Evolutionary conservation across 2,888 invertebrate genomes (phyloP).

Genomic region (Caenorhabditis drosophilae): DNA sequence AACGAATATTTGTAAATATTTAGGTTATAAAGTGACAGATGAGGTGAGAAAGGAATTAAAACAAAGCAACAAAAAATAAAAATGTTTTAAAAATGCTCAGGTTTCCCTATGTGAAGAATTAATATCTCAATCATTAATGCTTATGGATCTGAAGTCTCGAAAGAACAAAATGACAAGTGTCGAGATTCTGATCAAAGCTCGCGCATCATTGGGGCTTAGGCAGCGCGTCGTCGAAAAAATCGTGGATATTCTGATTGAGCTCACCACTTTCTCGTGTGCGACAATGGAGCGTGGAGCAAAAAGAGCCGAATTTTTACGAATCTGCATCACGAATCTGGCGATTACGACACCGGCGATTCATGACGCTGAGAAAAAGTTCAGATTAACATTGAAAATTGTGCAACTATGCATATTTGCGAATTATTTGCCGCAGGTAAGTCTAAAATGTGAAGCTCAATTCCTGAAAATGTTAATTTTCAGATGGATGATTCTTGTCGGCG

Average conservation of each 20-base stretch:
- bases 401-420: slow-evolving; percentile 36
- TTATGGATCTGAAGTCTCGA: slow-evolving; percentile 5
- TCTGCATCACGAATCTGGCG: slow-evolving; percentile 22
- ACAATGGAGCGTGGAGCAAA: slow-evolving; percentile 8
- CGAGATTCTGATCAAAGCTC: background rate
- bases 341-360: slow-evolving; percentile 26
- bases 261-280: slow-evolving; percentile 7
- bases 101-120: slow-evolving; percentile 2
- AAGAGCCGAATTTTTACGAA: slow-evolving; percentile 25
- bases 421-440: slow-evolving; percentile 34
- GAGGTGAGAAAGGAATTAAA: no score
- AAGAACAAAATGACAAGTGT: slow-evolving; percentile 9
- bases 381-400: slow-evolving; percentile 23
- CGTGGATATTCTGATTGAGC: slow-evolving; percentile 8
- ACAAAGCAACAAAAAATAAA: no score
- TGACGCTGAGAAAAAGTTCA: slow-evolving; percentile 5
- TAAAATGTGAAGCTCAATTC: background rate
- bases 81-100: no score
- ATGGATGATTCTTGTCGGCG: slow-evolving; percentile 10
- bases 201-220: slow-evolving; percentile 18
- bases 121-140: background rate
- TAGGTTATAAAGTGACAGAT: background rate
- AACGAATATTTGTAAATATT: background rate
- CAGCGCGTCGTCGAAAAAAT: slow-evolving; percentile 11
- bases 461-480: slow-evolving; percentile 4